phyloP scores from a whole-genome alignment of 2,113 vertebrate genomes.

The Onychostruthus taczanowskii region DNA sequence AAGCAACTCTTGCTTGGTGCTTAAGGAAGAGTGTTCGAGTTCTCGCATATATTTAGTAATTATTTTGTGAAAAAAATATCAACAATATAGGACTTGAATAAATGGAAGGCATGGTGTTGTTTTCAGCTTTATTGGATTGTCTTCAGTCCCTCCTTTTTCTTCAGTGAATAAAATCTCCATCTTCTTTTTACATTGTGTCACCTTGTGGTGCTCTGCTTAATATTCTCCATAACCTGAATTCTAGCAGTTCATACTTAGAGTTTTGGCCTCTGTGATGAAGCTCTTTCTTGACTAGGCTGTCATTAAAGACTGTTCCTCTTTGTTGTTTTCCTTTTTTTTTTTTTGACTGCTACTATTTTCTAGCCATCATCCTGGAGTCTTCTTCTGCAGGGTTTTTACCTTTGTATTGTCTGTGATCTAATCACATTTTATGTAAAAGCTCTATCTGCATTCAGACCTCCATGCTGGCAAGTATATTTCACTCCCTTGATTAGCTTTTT shows the following conservation, averaged over 20 bases:
- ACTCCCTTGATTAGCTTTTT: not conserved
- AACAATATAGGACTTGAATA: not conserved
- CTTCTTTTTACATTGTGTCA: not conserved
- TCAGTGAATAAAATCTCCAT: not conserved
- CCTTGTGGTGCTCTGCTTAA: not conserved
- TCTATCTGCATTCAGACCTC: not conserved
- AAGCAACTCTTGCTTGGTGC: not conserved
- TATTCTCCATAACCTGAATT: not conserved
- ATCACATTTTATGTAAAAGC: not conserved
- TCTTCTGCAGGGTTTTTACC: not conserved
- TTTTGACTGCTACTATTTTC: not conserved
- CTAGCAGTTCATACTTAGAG: not conserved
- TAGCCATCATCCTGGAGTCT: not conserved
- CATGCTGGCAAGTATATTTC: not conserved
- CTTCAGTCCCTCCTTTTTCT: not conserved
- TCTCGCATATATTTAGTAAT: not conserved
- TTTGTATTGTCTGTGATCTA: not conserved
- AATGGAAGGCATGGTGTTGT: not conserved
- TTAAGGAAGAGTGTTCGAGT: not conserved
- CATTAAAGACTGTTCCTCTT: not conserved
- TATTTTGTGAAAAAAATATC: not conserved
- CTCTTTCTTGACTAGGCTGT: not conserved
- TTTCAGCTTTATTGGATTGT: not conserved
- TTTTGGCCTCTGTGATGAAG: not conserved
- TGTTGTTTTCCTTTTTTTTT: not conserved